These are phyloP conservation scores for Hypanus sabinus DNA, from an alignment of 2,113 vertebrate genomes.

Conservation along the genomic window DNA sequence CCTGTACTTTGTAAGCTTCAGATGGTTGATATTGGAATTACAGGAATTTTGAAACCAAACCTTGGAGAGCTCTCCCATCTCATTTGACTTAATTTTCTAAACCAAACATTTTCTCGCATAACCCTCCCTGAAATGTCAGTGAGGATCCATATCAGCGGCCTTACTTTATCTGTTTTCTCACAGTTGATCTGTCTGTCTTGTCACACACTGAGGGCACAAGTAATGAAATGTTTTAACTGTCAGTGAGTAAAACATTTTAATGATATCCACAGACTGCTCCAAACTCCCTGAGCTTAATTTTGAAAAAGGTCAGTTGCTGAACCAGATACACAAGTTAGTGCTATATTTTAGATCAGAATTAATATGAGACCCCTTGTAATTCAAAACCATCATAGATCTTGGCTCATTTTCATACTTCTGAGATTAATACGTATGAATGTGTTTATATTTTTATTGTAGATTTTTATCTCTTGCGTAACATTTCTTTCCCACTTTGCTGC, in stretches of 20 bases:
- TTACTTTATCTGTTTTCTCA: background rate
- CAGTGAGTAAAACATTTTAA: slow-evolving; percentile 20
- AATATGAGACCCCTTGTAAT: background rate
- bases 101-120: background rate
- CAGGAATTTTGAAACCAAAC: background rate
- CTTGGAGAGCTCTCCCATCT: background rate
- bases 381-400: background rate
- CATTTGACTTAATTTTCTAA: background rate
- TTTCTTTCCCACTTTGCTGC: background rate
- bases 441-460: background rate
- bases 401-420: slow-evolving; percentile 9
- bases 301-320: background rate
- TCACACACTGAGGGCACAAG: background rate
- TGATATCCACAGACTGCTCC: background rate
- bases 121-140: background rate
- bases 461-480: background rate
- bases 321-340: background rate
- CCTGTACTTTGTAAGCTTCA: background rate
- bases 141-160: background rate
- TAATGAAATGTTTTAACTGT: slow-evolving; percentile 23
- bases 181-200: background rate
- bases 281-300: background rate
- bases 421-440: background rate
- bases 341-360: background rate
- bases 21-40: background rate